These are phyloP conservation scores for Micoletzkya japonica DNA, from an alignment of 2,888 invertebrate species.

Conservation along the genomic window DNA sequence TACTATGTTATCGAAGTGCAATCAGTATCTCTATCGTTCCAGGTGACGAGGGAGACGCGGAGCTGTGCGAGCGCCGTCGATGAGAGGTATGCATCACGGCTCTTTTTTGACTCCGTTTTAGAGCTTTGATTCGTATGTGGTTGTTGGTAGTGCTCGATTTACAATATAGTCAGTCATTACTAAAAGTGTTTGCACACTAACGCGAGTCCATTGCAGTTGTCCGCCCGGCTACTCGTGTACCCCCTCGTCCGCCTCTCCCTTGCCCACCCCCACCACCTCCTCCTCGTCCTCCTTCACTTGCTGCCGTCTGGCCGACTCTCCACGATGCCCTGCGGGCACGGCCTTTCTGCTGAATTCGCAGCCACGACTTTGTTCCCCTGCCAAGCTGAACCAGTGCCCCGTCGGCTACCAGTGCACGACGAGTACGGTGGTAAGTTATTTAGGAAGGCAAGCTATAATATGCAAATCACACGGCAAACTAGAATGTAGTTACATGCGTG, in stretches of 20 bases:
- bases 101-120: neutral
- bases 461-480: no score
- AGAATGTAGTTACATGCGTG: no score
- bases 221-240: conserved; percentile 49
- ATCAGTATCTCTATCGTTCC: no score
- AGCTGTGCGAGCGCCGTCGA: conserved; percentile 40
- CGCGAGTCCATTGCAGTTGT: conserved; percentile 36
- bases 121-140: no score
- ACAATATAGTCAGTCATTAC: no score
- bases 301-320: conserved; percentile 52
- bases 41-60: conserved; percentile 34
- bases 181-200: no score
- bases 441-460: neutral
- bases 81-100: conserved; percentile 30
- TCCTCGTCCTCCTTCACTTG: conserved; percentile 46
- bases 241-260: conserved; percentile 30
- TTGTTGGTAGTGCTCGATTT: no score
- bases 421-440: conserved; percentile 46
- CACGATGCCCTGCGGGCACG: conserved; percentile 36
- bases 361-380: conserved; percentile 42
- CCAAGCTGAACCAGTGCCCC: conserved; percentile 48
- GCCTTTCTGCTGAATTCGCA: conserved; percentile 41
- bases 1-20: no score
- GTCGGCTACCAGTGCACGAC: conserved; percentile 52
- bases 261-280: conserved; percentile 28